Evolutionary conservation across 2,797 vertebrate species (phyloP).

Genomic region (Distichodus sexfasciatus): DNA sequence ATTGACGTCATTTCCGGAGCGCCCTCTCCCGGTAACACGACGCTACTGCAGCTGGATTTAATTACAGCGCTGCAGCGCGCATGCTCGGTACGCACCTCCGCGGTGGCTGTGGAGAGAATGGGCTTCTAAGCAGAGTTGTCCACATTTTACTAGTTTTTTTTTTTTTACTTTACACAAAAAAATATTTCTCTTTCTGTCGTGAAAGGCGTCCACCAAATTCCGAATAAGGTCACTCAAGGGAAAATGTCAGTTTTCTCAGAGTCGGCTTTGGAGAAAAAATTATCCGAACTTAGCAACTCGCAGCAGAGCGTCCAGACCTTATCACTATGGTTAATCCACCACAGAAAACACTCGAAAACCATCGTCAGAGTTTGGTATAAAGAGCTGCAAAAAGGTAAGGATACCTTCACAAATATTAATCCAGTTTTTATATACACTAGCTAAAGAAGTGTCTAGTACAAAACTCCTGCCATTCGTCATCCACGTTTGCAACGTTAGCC

Average conservation of each 20-base stretch:
- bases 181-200: neutral
- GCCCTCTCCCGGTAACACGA: neutral
- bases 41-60: slow-evolving; percentile 7
- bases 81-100: slow-evolving; percentile 9
- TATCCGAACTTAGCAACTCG: slow-evolving; percentile 82
- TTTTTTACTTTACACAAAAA: neutral
- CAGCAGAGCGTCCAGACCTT: slow-evolving; percentile 83
- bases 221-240: neutral
- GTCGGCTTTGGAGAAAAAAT: slow-evolving; percentile 80
- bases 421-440: no score
- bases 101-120: neutral
- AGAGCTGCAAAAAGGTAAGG: slow-evolving; percentile 78
- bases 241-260: slow-evolving; percentile 84
- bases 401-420: no score
- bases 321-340: slow-evolving; percentile 82
- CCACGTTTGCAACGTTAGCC: no score
- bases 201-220: neutral
- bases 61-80: neutral
- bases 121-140: neutral
- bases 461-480: no score
- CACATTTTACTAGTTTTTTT: neutral
- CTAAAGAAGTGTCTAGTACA: no score
- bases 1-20: neutral
- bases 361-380: slow-evolving; percentile 79
- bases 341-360: slow-evolving; percentile 81